These are phyloP conservation scores for Apis mellifera DNA, from an alignment of 1,140 invertebrate species.

Conservation along the genomic window DNA sequence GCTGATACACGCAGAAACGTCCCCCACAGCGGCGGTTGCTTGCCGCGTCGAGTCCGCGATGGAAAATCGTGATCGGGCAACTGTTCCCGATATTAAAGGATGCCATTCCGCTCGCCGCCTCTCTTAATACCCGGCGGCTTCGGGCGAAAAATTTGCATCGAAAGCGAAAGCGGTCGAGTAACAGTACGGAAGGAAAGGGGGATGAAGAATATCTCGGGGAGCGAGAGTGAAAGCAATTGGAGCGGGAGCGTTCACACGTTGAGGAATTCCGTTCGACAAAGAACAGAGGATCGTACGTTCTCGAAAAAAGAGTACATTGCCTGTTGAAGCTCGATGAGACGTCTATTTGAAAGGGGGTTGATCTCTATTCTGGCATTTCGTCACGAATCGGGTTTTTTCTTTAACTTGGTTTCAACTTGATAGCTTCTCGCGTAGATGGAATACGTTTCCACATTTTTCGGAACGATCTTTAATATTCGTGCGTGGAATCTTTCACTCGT, in stretches of 20 bases:
- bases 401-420: neutral
- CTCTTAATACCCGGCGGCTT: conserved; percentile 61
- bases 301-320: neutral
- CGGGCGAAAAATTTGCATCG: conserved; percentile 67
- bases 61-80: conserved; percentile 61
- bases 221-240: conserved; percentile 33
- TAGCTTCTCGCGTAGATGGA: no score
- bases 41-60: conserved; percentile 2
- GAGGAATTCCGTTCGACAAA: no score
- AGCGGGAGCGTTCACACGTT: neutral
- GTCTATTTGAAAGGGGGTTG: no score
- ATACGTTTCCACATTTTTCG: no score
- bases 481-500: no score
- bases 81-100: conserved; percentile 67
- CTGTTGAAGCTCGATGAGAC: neutral
- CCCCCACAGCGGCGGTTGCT: neutral
- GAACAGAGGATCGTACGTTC: neutral
- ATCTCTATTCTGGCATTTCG: neutral
- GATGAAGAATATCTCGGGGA: conserved; percentile 2
- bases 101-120: conserved; percentile 46
- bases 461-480: no score
- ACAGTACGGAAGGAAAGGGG: neutral
- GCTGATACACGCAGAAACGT: conserved; percentile 55
- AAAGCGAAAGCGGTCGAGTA: conserved; percentile 56
- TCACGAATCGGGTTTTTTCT: no score